These are phyloP conservation scores for Lasioglossum pauxillum DNA, from an alignment of 2,888 invertebrate species.

Conservation along the genomic window DNA sequence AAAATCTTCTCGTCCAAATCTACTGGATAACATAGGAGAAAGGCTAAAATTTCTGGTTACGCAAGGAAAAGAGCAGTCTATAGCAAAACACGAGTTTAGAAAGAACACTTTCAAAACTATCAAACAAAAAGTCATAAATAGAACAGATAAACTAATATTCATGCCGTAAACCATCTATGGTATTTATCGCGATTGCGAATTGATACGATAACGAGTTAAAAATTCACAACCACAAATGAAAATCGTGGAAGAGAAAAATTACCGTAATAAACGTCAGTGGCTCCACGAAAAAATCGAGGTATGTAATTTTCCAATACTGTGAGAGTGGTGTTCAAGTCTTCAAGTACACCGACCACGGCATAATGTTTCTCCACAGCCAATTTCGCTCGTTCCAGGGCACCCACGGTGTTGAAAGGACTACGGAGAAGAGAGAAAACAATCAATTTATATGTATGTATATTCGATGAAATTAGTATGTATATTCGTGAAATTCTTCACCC, in stretches of 20 bases:
- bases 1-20: too few relatives aligned
- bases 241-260: conserved; percentile 76
- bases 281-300: conserved; percentile 93
- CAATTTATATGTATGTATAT: not conserved
- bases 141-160: not conserved
- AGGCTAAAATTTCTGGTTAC: too few relatives aligned
- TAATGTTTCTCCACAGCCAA: conserved; percentile 94
- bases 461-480: not conserved
- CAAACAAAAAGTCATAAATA: too few relatives aligned
- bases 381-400: conserved; percentile 93
- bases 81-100: too few relatives aligned
- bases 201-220: not conserved
- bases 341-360: conserved; percentile 94
- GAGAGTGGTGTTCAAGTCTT: conserved; percentile 94
- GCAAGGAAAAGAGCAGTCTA: too few relatives aligned
- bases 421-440: conserved; percentile 4
- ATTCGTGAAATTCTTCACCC: too few relatives aligned
- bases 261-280: conserved; percentile 92
- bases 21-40: too few relatives aligned
- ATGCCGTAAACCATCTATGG: not conserved
- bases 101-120: too few relatives aligned
- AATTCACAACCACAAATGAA: not conserved
- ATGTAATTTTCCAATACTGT: conserved; percentile 94
- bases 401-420: conserved; percentile 94
- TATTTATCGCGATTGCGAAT: not conserved